phyloP scores from a whole-genome alignment of 37 sponge, comb jelly and placozoan species.

The Cladorhizidae sp. region DNA sequence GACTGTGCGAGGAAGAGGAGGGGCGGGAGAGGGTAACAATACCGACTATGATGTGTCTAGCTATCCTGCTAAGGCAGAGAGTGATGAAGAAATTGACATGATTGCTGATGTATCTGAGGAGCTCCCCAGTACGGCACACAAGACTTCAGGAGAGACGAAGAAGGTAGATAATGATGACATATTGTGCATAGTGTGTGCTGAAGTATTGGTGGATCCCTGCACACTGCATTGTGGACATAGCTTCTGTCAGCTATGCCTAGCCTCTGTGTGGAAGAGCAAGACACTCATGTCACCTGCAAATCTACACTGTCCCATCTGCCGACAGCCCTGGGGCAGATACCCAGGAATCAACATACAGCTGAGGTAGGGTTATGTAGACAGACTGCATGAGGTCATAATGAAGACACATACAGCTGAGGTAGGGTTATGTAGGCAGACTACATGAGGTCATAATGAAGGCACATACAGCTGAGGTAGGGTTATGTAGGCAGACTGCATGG shows the following conservation, averaged over 20 bases:
- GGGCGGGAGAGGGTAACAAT: not conserved
- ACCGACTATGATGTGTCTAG: conserved; percentile 18
- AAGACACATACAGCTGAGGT: too few species aligned
- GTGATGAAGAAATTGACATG: conserved; percentile 14
- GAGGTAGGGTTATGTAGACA: too few species aligned
- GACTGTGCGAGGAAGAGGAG: not conserved
- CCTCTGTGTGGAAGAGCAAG: conserved; percentile 47
- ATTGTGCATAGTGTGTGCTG: conserved; percentile 52
- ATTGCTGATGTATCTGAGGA: not conserved
- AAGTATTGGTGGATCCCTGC: conserved; percentile 56
- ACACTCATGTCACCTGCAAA: not conserved
- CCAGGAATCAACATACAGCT: conserved; percentile 69
- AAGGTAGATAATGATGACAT: conserved; percentile 9
- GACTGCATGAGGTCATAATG: too few species aligned
- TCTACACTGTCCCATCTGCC: conserved; percentile 65
- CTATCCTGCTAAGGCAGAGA: conserved; percentile 40
- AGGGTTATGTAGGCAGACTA: too few species aligned
- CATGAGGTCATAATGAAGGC: too few species aligned
- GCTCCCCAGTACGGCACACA: not conserved
- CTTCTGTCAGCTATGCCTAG: conserved; percentile 79
- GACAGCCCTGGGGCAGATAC: conserved; percentile 54
- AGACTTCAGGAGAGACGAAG: not conserved
- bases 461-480: too few species aligned
- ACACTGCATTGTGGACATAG: conserved; percentile 79
- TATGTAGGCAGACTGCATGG: too few species aligned